A percentile compares a stretch with the other conserved stretches of the same genome.
phyloP scores from a whole-genome alignment of 2,113 vertebrate species.

The Ceyx margarethae region DNA sequence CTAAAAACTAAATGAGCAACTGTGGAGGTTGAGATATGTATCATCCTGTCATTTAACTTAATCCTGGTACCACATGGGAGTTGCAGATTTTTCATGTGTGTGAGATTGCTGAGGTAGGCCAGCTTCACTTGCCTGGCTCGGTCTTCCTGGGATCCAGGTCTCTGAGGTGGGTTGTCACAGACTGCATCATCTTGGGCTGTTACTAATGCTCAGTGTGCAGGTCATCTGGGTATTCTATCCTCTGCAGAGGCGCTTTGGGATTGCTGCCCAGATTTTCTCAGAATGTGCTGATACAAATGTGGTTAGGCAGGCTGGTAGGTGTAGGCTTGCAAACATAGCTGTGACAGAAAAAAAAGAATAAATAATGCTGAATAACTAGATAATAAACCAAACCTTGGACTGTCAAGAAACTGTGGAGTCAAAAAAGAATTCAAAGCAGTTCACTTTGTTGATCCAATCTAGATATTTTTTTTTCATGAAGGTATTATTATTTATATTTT shows the following conservation, averaged over 20 bases:
- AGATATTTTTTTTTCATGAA: background rate
- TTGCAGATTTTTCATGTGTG: background rate
- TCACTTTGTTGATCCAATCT: background rate
- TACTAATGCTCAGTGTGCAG: background rate
- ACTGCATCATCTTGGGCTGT: conserved; percentile 20
- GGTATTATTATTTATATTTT: background rate
- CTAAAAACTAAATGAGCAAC: background rate
- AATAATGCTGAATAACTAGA: conserved; percentile 40
- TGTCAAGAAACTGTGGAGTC: background rate
- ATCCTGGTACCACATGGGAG: background rate
- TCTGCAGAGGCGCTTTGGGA: conserved; percentile 44
- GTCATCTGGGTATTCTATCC: conserved; percentile 27
- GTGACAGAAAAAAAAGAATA: background rate
- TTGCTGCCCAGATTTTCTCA: conserved; percentile 56
- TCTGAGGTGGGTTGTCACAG: background rate
- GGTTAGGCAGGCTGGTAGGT: conserved; percentile 55
- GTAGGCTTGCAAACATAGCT: conserved; percentile 50
- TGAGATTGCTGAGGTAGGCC: background rate
- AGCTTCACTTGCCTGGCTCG: background rate
- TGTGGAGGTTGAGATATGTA: background rate
- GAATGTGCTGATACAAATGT: conserved; percentile 65
- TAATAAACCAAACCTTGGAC: conserved; percentile 33
- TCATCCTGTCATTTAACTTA: background rate
- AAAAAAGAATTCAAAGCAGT: background rate
- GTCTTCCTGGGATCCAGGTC: background rate